A percentile compares a stretch with the other conserved stretches of the same genome.
Conservation (phyloP, 2,797 vertebrate genomes). For the Characodon lateralis region DNA sequence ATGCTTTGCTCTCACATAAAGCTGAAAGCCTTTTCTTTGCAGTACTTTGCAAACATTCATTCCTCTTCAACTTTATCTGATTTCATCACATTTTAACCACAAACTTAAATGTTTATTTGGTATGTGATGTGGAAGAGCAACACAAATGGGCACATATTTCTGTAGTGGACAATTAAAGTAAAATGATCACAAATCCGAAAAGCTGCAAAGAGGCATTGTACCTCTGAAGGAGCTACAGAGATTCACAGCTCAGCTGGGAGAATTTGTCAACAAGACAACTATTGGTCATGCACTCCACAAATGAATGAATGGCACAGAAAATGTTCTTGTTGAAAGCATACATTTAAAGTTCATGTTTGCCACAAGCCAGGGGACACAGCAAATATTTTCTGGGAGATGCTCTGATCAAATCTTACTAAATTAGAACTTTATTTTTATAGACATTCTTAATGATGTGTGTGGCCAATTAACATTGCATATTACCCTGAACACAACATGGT, state of each 20-base stretch:
- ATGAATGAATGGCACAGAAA: not conserved
- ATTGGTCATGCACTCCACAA: no score
- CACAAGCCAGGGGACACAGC: not conserved
- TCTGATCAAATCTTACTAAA: not conserved
- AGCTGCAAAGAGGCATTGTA: not conserved
- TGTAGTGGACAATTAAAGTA: not conserved
- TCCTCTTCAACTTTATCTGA: not conserved
- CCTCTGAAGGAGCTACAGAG: not conserved
- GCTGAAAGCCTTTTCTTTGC: not conserved
- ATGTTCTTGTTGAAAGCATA: no score
- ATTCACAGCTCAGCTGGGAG: not conserved
- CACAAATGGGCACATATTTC: no score
- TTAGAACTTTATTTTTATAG: not conserved
- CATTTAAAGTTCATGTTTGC: not conserved
- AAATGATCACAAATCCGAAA: no score
- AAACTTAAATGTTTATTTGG: not conserved
- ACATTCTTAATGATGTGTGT: no score
- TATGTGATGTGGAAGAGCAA: not conserved
- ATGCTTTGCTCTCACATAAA: conserved; percentile 59
- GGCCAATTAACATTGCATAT: no score
- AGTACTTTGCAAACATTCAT: not conserved
- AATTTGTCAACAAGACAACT: no score
- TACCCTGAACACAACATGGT: no score
- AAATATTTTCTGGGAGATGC: no score
- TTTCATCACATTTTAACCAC: not conserved